Evolutionary conservation across 2,888 invertebrate genomes (phyloP).

Genomic region (Lithophane socia): DNA sequence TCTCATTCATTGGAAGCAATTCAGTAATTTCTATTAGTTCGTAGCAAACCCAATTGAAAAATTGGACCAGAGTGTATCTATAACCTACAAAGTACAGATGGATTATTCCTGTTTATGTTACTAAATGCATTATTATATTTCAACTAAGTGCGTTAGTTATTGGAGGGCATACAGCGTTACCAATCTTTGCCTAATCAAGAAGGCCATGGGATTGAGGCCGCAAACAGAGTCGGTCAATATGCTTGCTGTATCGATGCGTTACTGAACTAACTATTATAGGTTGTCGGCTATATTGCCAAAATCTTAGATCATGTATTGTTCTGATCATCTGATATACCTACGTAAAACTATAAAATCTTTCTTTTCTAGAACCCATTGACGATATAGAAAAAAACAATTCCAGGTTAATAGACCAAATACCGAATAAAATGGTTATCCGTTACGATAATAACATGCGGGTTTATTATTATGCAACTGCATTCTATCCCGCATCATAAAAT

Average conservation of each 20-base stretch:
- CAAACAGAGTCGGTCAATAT: conserved; percentile 42
- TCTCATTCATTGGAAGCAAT: background rate
- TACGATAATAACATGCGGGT: conserved; percentile 46
- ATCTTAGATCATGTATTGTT: background rate
- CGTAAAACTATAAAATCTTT: background rate
- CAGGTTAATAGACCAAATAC: conserved; percentile 51
- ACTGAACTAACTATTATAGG: conserved; percentile 1
- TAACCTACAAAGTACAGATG: background rate
- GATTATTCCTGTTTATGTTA: background rate
- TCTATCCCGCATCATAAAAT: conserved; percentile 61
- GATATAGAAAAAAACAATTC: conserved; percentile 22
- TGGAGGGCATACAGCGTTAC: conserved; percentile 33
- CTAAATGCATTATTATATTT: conserved; percentile 20
- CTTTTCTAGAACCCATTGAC: background rate
- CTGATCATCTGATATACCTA: conserved; percentile 12
- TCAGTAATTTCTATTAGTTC: background rate
- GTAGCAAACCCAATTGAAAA: background rate
- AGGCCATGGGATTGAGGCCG: conserved; percentile 46
- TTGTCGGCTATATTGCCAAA: background rate
- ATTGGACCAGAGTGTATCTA: background rate
- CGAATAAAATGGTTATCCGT: conserved; percentile 40
- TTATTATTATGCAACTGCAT: conserved; percentile 60
- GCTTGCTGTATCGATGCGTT: conserved; percentile 26
- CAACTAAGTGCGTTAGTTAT: conserved; percentile 25
- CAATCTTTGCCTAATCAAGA: conserved; percentile 48